phyloP scores from a whole-genome alignment of 2,888 invertebrate species.

The Dendrolimus houi region DNA sequence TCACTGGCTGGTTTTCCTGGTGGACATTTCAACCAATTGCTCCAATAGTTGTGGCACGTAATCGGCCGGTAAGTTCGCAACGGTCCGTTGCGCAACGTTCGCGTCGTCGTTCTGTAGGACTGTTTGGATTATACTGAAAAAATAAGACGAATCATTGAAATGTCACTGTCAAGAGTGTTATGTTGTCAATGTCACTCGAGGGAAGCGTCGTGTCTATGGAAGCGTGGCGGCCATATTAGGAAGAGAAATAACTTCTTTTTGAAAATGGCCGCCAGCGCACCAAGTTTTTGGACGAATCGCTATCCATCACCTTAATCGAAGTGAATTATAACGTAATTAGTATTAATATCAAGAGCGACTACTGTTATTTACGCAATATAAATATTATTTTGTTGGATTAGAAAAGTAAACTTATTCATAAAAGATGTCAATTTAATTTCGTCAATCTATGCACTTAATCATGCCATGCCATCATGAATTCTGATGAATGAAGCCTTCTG shows the following conservation, averaged over 20 bases:
- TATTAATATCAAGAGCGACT: too few relatives aligned
- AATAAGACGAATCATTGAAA: not conserved
- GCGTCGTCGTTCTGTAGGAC: slow-evolving; percentile 83
- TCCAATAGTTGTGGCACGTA: slow-evolving; percentile 83
- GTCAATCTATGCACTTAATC: too few relatives aligned
- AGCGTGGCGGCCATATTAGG: not conserved
- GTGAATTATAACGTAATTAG: too few relatives aligned
- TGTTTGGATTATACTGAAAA: slow-evolving; percentile 78
- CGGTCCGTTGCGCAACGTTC: slow-evolving; percentile 82
- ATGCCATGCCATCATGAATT: too few relatives aligned
- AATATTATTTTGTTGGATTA: too few relatives aligned
- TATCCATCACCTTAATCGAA: not conserved
- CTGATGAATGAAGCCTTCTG: too few relatives aligned
- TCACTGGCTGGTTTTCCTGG: slow-evolving; percentile 82
- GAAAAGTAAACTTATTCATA: not conserved
- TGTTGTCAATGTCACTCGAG: too few relatives aligned
- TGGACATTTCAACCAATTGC: slow-evolving; percentile 82
- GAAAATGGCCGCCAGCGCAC: not conserved
- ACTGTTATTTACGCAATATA: too few relatives aligned
- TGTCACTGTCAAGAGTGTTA: too few relatives aligned
- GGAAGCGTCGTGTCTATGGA: too few relatives aligned
- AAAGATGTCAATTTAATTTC: too few relatives aligned
- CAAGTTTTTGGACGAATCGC: not conserved
- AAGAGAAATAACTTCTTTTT: not conserved
- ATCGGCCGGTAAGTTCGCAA: slow-evolving; percentile 84